Evolutionary conservation across 2,113 vertebrate species (phyloP).

Genomic region (Dromaius novaehollandiae): DNA sequence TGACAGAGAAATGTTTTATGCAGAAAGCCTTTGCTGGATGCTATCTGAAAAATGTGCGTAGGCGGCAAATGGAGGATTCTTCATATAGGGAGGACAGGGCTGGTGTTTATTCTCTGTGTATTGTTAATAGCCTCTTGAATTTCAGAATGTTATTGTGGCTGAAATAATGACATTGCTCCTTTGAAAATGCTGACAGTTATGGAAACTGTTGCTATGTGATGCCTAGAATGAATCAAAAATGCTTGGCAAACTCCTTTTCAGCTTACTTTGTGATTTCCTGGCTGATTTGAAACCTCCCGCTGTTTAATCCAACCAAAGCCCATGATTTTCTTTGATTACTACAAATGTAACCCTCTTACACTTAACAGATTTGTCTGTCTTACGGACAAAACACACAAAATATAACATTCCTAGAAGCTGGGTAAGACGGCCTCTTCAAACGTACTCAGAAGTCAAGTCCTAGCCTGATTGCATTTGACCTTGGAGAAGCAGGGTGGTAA

Average conservation of each 20-base stretch:
- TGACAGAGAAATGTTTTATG: background rate
- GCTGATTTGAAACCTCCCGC: slow-evolving; percentile 41
- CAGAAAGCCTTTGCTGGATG: background rate
- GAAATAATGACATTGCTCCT: slow-evolving; percentile 25
- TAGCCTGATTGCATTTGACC: background rate
- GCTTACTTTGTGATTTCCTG: slow-evolving; percentile 43
- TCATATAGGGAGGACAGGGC: background rate
- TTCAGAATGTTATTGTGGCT: slow-evolving; percentile 22
- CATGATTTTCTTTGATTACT: slow-evolving; percentile 46
- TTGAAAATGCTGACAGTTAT: slow-evolving; percentile 27
- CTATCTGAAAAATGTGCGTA: background rate
- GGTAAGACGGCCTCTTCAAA: slow-evolving; percentile 15
- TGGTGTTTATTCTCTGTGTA: slow-evolving; percentile 10
- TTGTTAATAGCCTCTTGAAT: slow-evolving; percentile 29
- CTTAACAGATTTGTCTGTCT: slow-evolving; percentile 28
- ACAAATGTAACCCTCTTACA: slow-evolving; percentile 18
- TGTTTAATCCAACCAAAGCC: slow-evolving; percentile 47
- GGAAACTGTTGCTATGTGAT: slow-evolving; percentile 48
- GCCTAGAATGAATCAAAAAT: slow-evolving; percentile 47
- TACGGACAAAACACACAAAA: slow-evolving; percentile 2
- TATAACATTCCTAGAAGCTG: slow-evolving; percentile 10
- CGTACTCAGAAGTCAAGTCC: background rate
- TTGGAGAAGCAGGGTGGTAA: background rate
- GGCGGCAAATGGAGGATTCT: background rate
- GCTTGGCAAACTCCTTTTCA: slow-evolving; percentile 47